Base-by-base conservation (phyloP, 1,140 invertebrate species). In the Meloidogyne hapla region DNA sequence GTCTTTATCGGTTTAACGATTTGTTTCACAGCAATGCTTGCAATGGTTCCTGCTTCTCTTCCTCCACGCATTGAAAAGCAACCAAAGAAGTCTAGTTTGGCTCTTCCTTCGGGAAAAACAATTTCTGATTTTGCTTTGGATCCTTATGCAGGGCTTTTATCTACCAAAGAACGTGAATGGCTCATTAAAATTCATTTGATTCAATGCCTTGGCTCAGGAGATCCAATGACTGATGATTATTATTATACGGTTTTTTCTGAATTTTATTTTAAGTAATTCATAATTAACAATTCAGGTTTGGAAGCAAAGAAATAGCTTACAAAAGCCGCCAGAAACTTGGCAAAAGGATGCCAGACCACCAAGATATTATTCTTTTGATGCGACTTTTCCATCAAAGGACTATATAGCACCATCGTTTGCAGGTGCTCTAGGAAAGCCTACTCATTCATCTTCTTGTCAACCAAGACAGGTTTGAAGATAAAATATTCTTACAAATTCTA, bases 131-230 rank as follows among this genome's bases (percentile, higher is more conserved):
- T 83, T 67, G 85, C 85, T 12, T 82, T 87, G 26, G 85, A 86
- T 76, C 86, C 85, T 10, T 86, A 85, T 64, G 85, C 84, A 33
- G 85, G 85, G 0, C 83, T 81, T 25, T 86, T 86, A 84, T 86
- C 85, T 9, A 79, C 76, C 12, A 86, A 86, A 70, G 85, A 86
- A 69, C 76, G 85, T 0, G 86, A 86, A 75, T 86, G 85, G 85
- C 75, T 86, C 4, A 86, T 86, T 21, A 84, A 84, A 75, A 87
- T 86, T 12, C 85, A 86, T 68, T 73, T 85, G 25, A 74, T 86
- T 23, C 85, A 86, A 66, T 87, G 84, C 38, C 73, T 82, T 25
- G 81, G 84, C 10, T 80, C 80, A 62, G 83, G 82, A 6, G 76
- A 87, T 45, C 84, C 86, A 12, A 61, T 82, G n/a, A 70, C 80